phyloP scores from a whole-genome alignment of 64 coral and sea anemone genomes.

The Actinia equina region DNA sequence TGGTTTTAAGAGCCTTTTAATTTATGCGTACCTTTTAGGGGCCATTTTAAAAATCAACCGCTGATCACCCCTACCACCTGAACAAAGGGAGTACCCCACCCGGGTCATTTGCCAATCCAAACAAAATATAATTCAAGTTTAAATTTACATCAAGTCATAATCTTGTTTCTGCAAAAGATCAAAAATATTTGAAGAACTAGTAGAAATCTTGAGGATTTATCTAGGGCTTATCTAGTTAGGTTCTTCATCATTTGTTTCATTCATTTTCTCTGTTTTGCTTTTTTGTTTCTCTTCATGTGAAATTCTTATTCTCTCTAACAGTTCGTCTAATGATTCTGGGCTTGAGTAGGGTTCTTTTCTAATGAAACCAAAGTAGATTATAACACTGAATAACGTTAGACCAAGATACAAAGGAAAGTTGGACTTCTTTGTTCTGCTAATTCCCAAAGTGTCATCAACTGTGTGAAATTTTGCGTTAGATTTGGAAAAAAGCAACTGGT shows the following conservation, averaged over 20 bases:
- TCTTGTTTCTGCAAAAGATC: not conserved
- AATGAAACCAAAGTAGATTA: constrained; percentile 12
- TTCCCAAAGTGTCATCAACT: constrained; percentile 17
- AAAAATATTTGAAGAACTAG: not conserved
- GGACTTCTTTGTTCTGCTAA: not conserved
- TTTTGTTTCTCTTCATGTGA: constrained; percentile 9
- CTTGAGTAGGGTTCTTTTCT: not conserved
- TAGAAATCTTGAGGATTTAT: not conserved
- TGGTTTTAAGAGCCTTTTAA: too few relatives aligned
- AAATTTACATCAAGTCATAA: too few relatives aligned
- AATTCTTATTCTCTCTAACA: constrained; percentile 8
- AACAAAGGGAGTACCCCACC: too few relatives aligned
- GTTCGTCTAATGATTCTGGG: constrained; percentile 3
- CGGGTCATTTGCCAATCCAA: too few relatives aligned
- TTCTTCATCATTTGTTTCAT: not conserved
- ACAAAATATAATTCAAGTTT: too few relatives aligned
- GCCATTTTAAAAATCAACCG: too few relatives aligned
- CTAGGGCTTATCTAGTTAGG: not conserved
- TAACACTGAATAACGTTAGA: not conserved
- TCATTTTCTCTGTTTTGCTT: not conserved
- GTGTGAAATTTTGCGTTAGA: constrained; percentile 22
- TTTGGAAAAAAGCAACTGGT: constrained; percentile 23
- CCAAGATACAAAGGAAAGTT: constrained; percentile 20
- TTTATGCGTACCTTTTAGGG: too few relatives aligned
- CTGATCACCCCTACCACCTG: too few relatives aligned